phyloP scores from a whole-genome alignment of 30 jellyfish, hydroid and myxozoan genomes.

The Sanderia malayensis region DNA sequence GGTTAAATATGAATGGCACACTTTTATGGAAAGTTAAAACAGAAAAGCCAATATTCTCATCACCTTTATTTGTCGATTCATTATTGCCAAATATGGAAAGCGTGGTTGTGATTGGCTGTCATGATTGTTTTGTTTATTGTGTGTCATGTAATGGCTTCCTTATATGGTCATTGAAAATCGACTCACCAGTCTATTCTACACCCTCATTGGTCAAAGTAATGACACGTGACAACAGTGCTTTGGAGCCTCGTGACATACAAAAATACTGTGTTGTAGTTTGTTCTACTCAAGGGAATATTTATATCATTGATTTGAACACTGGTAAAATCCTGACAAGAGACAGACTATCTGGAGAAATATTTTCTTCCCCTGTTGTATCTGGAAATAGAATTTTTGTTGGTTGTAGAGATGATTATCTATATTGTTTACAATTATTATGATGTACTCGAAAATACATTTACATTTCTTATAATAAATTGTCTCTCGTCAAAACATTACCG shows the following conservation, averaged over 20 bases:
- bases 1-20: conserved; percentile 19
- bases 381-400: conserved; percentile 59
- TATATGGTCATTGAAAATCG: conserved; percentile 50
- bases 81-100: background rate
- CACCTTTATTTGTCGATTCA: conserved; percentile 36
- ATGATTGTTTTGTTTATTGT: conserved; percentile 53
- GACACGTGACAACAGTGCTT: background rate
- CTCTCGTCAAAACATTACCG: too few species aligned
- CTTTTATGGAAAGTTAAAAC: conserved; percentile 61
- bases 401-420: conserved; percentile 76
- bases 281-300: conserved; percentile 41
- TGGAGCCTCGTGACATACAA: background rate
- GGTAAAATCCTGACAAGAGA: background rate
- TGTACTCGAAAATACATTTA: too few species aligned
- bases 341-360: conserved; percentile 47
- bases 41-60: conserved; percentile 74
- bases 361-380: conserved; percentile 75
- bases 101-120: conserved; percentile 55
- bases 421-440: conserved; percentile 25
- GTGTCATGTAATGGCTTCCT: conserved; percentile 48
- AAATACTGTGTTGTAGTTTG: conserved; percentile 12
- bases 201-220: background rate
- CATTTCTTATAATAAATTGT: too few species aligned
- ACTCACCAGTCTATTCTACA: conserved; percentile 49
- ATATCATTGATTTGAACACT: conserved; percentile 2